Evolutionary conservation across 1,140 invertebrate genomes (phyloP), one percentile per base, ranked within the genome.

Genomic region (Andrena cerasifolii): DNA sequence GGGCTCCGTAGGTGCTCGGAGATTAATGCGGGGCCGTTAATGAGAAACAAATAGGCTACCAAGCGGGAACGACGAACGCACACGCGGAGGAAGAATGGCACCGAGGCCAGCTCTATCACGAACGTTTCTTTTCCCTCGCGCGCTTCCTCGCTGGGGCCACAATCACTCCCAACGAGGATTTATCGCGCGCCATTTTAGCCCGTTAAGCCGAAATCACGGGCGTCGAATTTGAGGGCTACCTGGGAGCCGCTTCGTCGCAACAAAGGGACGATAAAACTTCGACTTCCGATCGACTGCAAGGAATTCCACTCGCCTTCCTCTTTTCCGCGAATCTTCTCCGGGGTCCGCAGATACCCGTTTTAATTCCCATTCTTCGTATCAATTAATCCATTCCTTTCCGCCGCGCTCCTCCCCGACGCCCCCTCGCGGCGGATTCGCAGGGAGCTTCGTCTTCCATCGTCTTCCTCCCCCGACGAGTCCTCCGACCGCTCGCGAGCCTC

Each of bases 21-120:
- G 91, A 92, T 92, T 92, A 91, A 92, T 92, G 90, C 85, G 66
- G 80, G 65, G 75, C 76, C 83, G 89, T 91, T 92, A 92, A 92
- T 91, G 89, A 92, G 90, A 90, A 90, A 88, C 88, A 91, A 91
- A 91, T 91, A 90, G 81, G 76, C 83, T 77, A 80, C 70, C 45
- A 62, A 63, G 51, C 54, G 45, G 54, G 62, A 31, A 49, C 56
- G 63, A 62, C 21, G 18, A 7, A 58, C 68, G 47, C 40, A 24
- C n/a, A 6, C 16, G 28, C 49, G 33, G 43, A 51, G 28, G 31
- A 14, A 68, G 70, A 66, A 68, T 49, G 51, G 53, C 12, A 68
- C 26, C 33, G 74, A 53, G 47, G 43, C 73, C 36, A 28, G 53
- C 40, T 63, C 58, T 53, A 56, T 79, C 74, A 54, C 36, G 43